Conservation (phyloP, 1,140 invertebrate species). For the Melanaphis sacchari region DNA sequence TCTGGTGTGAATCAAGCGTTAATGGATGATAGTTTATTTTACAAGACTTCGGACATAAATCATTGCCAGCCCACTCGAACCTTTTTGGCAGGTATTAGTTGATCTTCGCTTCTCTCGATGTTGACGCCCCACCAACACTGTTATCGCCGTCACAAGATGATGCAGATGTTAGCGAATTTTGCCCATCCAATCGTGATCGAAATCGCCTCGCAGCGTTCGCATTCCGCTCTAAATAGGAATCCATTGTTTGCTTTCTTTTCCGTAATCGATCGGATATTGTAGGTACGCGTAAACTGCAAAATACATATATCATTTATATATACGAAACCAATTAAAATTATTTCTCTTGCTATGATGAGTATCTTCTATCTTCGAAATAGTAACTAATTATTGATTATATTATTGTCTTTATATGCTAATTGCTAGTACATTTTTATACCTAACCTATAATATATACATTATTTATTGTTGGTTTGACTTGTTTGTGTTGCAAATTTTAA, state of each 20-base stretch:
- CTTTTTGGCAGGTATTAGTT: not conserved
- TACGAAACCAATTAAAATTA: not conserved
- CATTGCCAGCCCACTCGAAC: not conserved
- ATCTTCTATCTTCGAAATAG: not conserved
- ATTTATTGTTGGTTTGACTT: not conserved
- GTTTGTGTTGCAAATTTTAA: not conserved
- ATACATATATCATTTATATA: not conserved
- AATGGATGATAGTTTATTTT: not conserved
- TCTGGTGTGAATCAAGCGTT: not conserved
- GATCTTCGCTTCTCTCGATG: not conserved
- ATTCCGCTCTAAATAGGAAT: not conserved
- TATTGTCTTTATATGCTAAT: not conserved
- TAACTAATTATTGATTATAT: not conserved
- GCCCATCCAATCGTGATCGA: not conserved
- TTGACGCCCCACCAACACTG: not conserved
- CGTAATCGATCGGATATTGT: not conserved
- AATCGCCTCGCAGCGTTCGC: not conserved
- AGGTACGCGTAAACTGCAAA: not conserved
- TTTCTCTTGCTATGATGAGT: not conserved
- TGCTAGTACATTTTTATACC: not conserved
- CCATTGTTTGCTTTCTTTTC: not conserved
- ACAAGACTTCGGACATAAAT: not conserved
- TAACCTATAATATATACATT: not conserved
- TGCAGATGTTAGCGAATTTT: not conserved
- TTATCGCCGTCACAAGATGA: not conserved